Percentiles rank a stretch among this genome's conserved stretches.
Evolutionary conservation across 2,888 invertebrate genomes (phyloP).

Genomic region (Scaptodrosophila latifasciaeformis): DNA sequence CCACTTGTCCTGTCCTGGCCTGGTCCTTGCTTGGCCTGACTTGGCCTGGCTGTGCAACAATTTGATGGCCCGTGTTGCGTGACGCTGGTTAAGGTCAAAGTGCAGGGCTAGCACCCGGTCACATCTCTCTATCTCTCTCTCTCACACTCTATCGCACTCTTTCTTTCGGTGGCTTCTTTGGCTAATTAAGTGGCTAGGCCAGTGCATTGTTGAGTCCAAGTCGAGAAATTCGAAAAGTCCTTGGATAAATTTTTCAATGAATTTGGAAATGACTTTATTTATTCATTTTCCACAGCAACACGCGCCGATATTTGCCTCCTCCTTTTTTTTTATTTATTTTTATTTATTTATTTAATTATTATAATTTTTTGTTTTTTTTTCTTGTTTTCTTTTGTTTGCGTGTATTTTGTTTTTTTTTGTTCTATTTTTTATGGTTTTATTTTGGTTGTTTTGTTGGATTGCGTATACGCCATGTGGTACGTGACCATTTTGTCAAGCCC

Average conservation of each 20-base stretch:
- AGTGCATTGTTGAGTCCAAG: too few species aligned
- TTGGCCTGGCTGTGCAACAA: slow-evolving; percentile 25
- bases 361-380: too few species aligned
- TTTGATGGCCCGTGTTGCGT: slow-evolving; percentile 19
- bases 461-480: neutral
- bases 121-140: too few species aligned
- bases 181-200: too few species aligned
- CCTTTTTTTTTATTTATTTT: neutral
- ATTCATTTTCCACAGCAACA: neutral
- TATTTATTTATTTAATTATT: too few species aligned
- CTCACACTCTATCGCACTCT: neutral
- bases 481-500: neutral
- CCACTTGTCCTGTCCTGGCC: too few species aligned
- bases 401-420: neutral
- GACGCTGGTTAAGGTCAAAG: slow-evolving; percentile 32
- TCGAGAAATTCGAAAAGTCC: too few species aligned
- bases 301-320: neutral
- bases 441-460: slow-evolving; percentile 1
- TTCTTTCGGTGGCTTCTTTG: neutral
- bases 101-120: too few species aligned
- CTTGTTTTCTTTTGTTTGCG: too few species aligned
- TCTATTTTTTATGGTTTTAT: neutral
- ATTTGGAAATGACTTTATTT: too few species aligned
- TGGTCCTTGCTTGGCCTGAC: too few species aligned
- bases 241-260: too few species aligned